Conservation (phyloP, 2,888 invertebrate species). For the Drosophila lacicola region DNA sequence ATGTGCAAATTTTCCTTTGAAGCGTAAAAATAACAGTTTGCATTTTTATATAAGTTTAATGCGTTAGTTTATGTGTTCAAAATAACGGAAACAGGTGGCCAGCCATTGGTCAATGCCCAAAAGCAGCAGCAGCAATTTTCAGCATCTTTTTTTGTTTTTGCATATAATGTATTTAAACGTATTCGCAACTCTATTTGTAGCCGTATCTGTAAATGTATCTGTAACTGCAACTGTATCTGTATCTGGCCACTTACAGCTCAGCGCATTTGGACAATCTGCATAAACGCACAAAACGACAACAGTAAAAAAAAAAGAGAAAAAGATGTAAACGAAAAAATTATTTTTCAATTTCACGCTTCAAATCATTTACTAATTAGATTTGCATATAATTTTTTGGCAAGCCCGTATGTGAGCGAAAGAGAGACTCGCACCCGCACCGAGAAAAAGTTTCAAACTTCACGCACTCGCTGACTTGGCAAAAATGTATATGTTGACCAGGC, state of each 20-base stretch:
- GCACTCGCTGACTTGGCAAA: constrained; percentile 68
- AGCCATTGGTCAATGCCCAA: constrained; percentile 37
- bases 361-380: constrained; percentile 84
- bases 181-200: constrained; percentile 23
- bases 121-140: constrained; percentile 25
- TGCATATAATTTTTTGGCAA: constrained; percentile 78
- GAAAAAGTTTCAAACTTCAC: constrained; percentile 46
- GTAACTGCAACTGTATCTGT: constrained; percentile 32
- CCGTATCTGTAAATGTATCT: constrained; percentile 29
- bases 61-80: constrained; percentile 52
- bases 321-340: constrained; percentile 53
- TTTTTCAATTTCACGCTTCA: constrained; percentile 84
- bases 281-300: constrained; percentile 43
- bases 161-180: constrained; percentile 13
- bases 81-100: constrained; percentile 54
- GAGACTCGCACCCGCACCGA: constrained; percentile 2
- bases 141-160: constrained; percentile 13
- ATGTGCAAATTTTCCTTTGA: constrained; percentile 24
- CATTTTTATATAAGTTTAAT: constrained; percentile 51
- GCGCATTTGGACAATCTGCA: constrained; percentile 69
- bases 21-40: constrained; percentile 51
- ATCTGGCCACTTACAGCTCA: constrained; percentile 66
- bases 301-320: constrained; percentile 12
- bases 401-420: constrained; percentile 33
- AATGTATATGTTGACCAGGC: constrained; percentile 22